Evolutionary conservation across 2,113 vertebrate species (phyloP).

Genomic region (Chloroceryle aenea): DNA sequence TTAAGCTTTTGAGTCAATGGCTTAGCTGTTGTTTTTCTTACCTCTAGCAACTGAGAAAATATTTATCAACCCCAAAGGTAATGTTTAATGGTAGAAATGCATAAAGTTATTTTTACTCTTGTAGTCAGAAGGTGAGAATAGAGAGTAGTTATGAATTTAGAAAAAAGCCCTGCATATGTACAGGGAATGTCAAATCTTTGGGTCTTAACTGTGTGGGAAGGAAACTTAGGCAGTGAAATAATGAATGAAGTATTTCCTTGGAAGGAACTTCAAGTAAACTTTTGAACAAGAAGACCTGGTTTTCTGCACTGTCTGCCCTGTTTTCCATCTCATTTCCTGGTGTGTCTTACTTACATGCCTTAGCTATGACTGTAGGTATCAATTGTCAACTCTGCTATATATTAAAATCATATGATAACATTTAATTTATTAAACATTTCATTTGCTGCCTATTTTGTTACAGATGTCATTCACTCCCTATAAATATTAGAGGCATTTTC

Average conservation of each 20-base stretch:
- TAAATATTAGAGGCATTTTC: background rate
- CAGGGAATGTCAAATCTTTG: background rate
- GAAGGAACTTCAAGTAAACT: background rate
- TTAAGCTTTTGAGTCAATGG: background rate
- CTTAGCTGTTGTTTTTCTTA: background rate
- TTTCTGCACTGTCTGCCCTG: background rate
- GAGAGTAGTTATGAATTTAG: background rate
- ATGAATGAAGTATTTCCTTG: background rate
- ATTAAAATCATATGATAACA: background rate
- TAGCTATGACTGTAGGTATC: background rate
- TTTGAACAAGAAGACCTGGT: background rate
- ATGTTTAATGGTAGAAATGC: background rate
- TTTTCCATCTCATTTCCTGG: background rate
- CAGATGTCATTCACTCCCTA: background rate
- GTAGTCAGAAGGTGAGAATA: background rate
- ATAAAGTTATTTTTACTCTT: background rate
- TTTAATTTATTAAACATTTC: background rate
- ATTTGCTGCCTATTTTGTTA: background rate
- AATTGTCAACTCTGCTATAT: background rate
- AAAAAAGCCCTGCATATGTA: background rate
- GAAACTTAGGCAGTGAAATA: background rate
- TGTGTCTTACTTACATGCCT: background rate
- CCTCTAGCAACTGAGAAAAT: background rate
- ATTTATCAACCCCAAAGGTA: background rate
- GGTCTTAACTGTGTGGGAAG: background rate